A percentile compares a stretch with the other conserved stretches of the same genome.
phyloP scores from a whole-genome alignment of 2,113 vertebrate genomes.

The Nannobrachium achirus region DNA sequence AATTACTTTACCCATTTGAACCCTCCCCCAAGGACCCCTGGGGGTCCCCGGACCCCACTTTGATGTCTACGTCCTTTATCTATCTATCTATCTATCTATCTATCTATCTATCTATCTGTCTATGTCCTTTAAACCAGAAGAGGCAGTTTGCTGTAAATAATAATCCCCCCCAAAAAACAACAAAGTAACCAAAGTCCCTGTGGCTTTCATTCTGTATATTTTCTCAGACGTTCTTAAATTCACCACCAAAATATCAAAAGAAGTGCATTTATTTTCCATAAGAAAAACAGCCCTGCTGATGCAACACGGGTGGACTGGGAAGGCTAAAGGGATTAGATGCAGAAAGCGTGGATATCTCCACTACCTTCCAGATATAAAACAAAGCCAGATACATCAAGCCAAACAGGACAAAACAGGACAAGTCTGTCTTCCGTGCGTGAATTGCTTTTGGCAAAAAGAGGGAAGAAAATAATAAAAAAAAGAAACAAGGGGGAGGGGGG shows the following conservation, averaged over 20 bases:
- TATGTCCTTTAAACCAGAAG: conserved; percentile 4
- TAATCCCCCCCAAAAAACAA: conserved; percentile 35
- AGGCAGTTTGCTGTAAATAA: conserved; percentile 17
- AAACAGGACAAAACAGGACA: conserved; percentile 49
- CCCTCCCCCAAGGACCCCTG: no score
- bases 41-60: no score
- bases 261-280: conserved; percentile 51
- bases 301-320: conserved; percentile 54
- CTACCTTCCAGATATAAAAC: conserved; percentile 63
- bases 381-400: conserved; percentile 52
- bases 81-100: no score
- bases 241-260: conserved; percentile 43
- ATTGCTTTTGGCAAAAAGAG: conserved; percentile 53
- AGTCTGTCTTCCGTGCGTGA: conserved; percentile 56
- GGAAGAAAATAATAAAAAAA: no score
- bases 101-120: no score
- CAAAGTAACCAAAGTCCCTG: conserved; percentile 47
- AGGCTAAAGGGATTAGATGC: conserved; percentile 59
- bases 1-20: no score
- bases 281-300: conserved; percentile 29
- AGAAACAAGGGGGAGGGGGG: no score
- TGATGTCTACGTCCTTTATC: no score
- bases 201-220: background rate
- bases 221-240: background rate
- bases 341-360: conserved; percentile 52